phyloP scores from a whole-genome alignment of 2,888 invertebrate genomes.

The Tachina grossa region DNA sequence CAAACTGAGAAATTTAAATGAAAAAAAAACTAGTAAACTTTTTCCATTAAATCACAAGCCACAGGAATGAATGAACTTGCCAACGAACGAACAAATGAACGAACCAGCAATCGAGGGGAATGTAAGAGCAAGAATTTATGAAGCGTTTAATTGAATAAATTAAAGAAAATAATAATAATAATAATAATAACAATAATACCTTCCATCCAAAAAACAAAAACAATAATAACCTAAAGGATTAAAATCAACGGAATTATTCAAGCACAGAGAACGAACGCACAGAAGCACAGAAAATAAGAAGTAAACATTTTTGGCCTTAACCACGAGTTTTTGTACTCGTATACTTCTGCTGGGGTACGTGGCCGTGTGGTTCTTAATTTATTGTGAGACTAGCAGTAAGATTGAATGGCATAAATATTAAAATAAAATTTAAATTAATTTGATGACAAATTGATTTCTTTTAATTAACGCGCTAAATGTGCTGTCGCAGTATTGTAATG shows the following conservation, averaged over 20 bases:
- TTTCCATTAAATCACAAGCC: slow-evolving; percentile 77
- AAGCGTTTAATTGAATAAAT: slow-evolving; percentile 82
- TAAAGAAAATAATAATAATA: slow-evolving; percentile 81
- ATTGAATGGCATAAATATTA: slow-evolving; percentile 42
- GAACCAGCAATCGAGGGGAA: slow-evolving; percentile 20
- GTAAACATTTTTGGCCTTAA: slow-evolving; percentile 25
- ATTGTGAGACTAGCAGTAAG: slow-evolving; percentile 66
- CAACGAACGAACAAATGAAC: background rate
- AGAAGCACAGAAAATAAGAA: background rate
- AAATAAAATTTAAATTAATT: slow-evolving; percentile 62
- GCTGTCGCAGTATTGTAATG: background rate
- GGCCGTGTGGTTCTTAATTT: slow-evolving; percentile 34
- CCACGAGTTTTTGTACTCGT: background rate
- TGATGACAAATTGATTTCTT: slow-evolving; percentile 63
- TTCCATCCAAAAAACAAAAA: slow-evolving; percentile 37
- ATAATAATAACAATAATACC: slow-evolving; percentile 71
- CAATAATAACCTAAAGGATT: slow-evolving; percentile 65
- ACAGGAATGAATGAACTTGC: slow-evolving; percentile 75
- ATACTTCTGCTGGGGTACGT: background rate
- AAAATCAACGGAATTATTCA: slow-evolving; percentile 55
- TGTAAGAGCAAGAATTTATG: slow-evolving; percentile 81
- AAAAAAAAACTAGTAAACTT: slow-evolving; percentile 74
- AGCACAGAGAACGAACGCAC: slow-evolving; percentile 7
- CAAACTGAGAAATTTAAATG: slow-evolving; percentile 8
- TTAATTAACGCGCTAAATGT: slow-evolving; percentile 65